Base-by-base conservation (phyloP, 64 coral and sea anemone genomes). In the Porites lutea region DNA sequence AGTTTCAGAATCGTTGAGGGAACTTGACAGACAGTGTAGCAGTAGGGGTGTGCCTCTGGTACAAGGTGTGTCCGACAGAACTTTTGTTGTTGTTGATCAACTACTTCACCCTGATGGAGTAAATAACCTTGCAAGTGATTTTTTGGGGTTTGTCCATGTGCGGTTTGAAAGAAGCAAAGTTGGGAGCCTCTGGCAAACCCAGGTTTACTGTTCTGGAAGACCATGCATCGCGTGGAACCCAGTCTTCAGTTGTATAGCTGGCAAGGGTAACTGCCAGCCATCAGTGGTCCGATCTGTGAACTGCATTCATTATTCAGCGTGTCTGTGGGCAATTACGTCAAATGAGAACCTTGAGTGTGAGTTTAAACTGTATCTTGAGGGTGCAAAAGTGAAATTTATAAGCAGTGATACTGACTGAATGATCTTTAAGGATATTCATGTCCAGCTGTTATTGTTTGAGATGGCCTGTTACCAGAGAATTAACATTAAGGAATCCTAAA, bases 241-340 rank as follows among this genome's bases (percentile, higher is more conserved):
- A 43, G 74, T 94, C 45, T 90, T 88, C 15, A 78, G 71, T 59
- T 82, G 78, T 11, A 57, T 21, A 1, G 27, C 62, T 46, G 52
- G 52, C 20, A 71, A 75, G 20, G 70, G 18, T 8, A 63, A 54
- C 16, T 73, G 71, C 65, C 52, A 21, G 9, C 79, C 72, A 12
- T 82, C 79, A 54, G 68, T 90, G 77, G 44, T 88, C 19, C 66
- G 79, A 51, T 54, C 95, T 11, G 73, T 88, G 1, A 96, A 71
- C 72, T 99, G 97, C 47, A 65, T 90, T 1, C 97, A 99, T 44
- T 99, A 94, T 77, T 92, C 94, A 51, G 94, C 88, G 4, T 92
- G 94, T 80, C 48, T 99, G 19, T 99, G 97, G 97, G 97, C 94
- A 13, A 89, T 96, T 86, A 86, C 83, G 0, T 99, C 97, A 14